Conservation (phyloP, 2,113 vertebrate genomes). For the Microcebus griseorufus region DNA sequence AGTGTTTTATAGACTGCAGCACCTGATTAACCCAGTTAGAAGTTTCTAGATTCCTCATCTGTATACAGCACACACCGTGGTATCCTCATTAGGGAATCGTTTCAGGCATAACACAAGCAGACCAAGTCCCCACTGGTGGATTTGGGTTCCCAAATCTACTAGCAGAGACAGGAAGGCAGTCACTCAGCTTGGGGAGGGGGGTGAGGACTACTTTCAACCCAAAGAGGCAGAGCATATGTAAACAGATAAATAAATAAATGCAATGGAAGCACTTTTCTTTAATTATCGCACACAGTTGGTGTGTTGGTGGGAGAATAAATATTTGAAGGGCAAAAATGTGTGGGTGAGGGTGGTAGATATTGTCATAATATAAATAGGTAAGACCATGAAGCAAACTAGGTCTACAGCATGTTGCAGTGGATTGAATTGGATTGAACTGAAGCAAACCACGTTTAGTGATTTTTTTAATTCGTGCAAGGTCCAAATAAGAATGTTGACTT, state of each 20-base stretch:
- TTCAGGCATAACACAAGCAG: not conserved
- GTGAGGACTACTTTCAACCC: not conserved
- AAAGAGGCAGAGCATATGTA: not conserved
- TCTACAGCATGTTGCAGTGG: not conserved
- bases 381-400: not conserved
- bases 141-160: not conserved
- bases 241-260: not conserved
- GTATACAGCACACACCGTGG: no score
- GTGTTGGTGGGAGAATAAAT: not conserved
- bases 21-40: not conserved
- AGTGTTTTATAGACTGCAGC: not conserved
- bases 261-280: not conserved
- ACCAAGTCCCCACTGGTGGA: not conserved
- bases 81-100: not conserved
- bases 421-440: not conserved
- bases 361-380: not conserved
- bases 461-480: not conserved
- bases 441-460: not conserved
- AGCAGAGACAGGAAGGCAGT: not conserved
- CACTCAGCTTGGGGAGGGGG: not conserved
- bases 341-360: not conserved
- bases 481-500: not conserved
- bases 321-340: not conserved
- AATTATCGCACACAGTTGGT: not conserved
- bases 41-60: not conserved